These are phyloP conservation scores for fruit fly (Drosophila melanogaster) DNA, from an alignment of 1,140 invertebrate genomes.

Conservation along the genomic window DNA sequence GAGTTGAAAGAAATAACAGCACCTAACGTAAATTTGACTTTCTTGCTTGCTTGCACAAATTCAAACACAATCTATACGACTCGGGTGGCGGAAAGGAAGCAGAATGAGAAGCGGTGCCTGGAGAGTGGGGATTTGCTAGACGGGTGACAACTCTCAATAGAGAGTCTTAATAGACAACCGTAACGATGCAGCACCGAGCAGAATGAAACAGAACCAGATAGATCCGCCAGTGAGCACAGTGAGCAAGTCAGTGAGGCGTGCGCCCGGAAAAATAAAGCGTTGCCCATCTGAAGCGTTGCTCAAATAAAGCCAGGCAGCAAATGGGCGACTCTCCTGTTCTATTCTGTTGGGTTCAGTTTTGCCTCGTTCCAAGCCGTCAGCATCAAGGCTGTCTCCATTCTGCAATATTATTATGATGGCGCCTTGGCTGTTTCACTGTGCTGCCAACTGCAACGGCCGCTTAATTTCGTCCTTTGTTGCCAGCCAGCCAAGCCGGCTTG, in stretches of 20 bases:
- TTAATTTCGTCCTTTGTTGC: conserved; percentile 79
- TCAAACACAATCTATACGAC: conserved; percentile 64
- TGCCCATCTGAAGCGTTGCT: conserved; percentile 24
- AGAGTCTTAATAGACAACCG: conserved; percentile 74
- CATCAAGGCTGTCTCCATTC: conserved; percentile 61
- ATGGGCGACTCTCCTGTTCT: conserved; percentile 9
- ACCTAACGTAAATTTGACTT: conserved; percentile 72
- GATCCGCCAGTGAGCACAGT: conserved; percentile 27
- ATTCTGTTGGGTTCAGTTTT: conserved; percentile 1
- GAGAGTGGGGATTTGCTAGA: conserved; percentile 4
- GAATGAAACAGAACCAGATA: conserved; percentile 19
- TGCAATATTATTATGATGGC: conserved; percentile 82
- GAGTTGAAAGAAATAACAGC: conserved; percentile 12
- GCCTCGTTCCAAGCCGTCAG: conserved; percentile 46
- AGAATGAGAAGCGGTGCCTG: neutral
- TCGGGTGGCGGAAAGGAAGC: neutral
- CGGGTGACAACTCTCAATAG: conserved; percentile 56
- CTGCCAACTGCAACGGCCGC: conserved; percentile 68
- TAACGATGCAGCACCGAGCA: conserved; percentile 71
- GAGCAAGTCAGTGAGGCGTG: conserved; percentile 60
- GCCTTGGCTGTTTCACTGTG: conserved; percentile 71
- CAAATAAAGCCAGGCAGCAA: conserved; percentile 42
- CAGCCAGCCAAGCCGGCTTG: conserved; percentile 2
- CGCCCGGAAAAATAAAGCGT: conserved; percentile 57
- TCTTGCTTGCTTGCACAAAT: conserved; percentile 74